Conservation (phyloP, 2,888 invertebrate genomes). For the Miltochrista miniata region DNA sequence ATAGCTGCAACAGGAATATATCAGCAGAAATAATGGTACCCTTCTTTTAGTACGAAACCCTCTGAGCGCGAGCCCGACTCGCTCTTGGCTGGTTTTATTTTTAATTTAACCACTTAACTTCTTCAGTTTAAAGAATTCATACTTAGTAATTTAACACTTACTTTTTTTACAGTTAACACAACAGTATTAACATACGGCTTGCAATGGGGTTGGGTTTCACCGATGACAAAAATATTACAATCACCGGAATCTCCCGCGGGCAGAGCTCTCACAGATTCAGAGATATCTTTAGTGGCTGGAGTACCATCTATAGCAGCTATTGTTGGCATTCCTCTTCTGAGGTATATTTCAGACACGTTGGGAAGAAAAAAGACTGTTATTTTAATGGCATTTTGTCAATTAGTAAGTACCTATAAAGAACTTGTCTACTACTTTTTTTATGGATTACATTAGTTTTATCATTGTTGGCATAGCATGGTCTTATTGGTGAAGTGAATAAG, state of each 20-base stretch:
- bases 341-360: constrained; percentile 59
- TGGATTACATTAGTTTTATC: no score
- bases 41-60: no score
- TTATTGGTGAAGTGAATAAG: no score
- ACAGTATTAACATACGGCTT: constrained; percentile 65
- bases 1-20: no score
- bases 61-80: no score
- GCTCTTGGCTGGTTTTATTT: no score
- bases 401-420: constrained; percentile 50
- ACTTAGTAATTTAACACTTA: constrained; percentile 7
- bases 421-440: no score
- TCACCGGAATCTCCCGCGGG: constrained; percentile 57
- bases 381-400: constrained; percentile 67
- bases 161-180: constrained; percentile 53
- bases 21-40: no score
- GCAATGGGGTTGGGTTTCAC: constrained; percentile 73
- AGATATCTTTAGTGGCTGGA: constrained; percentile 71
- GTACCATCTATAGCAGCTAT: constrained; percentile 64
- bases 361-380: constrained; percentile 70
- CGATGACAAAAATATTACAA: constrained; percentile 61
- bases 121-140: background rate
- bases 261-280: constrained; percentile 51
- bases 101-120: background rate
- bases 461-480: no score
- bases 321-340: constrained; percentile 60